Evolutionary conservation across 2,113 vertebrate species (phyloP), one percentile per base, ranked within the genome.

Genomic region (Rousettus leschenaultii): DNA sequence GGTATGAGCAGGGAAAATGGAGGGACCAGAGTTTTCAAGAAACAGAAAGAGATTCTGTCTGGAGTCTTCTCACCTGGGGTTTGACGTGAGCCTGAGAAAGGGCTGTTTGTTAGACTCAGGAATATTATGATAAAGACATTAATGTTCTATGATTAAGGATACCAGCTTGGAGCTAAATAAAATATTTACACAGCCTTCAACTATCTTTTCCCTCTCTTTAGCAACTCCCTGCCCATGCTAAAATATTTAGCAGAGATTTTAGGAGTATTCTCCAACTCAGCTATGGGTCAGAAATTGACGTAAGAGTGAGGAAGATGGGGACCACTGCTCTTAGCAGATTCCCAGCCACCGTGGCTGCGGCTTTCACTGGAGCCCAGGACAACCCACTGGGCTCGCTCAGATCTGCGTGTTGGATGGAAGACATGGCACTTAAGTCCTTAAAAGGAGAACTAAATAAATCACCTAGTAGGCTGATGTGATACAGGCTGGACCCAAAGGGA

Each of bases 181-280:
- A 96, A 94, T 96, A 82, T 93, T 94, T 94, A 90, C 65, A 53
- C 33, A 57, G 51, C n/a, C 53, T 40, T 87, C 3, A 1, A 28
- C 74, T 53, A 61, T 65, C 78, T 43, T 86, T 55, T 38, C 16
- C 13, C 35, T 74, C 51, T 89, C 78, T 21, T 78, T 55, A 74
- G 89, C 38, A 71, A 53, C 74, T 65, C 59, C 43, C 33, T 91
- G 63, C 48, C 9, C 26, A 3, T 2, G 68, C 92, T 95, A 43
- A 96, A 94, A 94, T 63, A 89, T 89, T 95, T 70, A 85, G 80
- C 82, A 92, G 68, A 73, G 89, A 78, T 75, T 92, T 80, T 28
- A 94, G 65, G 65, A 94, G 48, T 30, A 7, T 55, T 86, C 28
- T 38, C 68, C n/a, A 79, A 14, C 43, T 30, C 6, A 4, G 2